A percentile compares a stretch with the other conserved stretches of the same genome.
These are phyloP conservation scores for Manis pentadactyla DNA, from an alignment of 2,797 vertebrate genomes.

Conservation along the genomic window DNA sequence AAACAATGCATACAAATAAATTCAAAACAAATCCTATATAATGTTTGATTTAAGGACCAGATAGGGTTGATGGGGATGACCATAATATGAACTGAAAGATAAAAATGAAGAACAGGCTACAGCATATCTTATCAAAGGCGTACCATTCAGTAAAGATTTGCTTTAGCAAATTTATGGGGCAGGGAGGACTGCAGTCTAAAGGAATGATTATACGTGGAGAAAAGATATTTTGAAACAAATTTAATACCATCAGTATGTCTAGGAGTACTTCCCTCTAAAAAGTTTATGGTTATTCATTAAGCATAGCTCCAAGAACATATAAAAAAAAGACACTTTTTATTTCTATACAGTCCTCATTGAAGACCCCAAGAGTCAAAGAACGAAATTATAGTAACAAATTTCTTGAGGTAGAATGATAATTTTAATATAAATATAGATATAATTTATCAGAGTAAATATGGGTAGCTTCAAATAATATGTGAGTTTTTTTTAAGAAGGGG, in stretches of 20 bases:
- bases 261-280: constrained; percentile 78
- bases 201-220: constrained; percentile 46
- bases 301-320: constrained; percentile 70
- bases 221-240: constrained; percentile 64
- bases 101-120: constrained; percentile 35
- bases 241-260: constrained; percentile 46
- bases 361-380: constrained; percentile 65
- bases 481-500: constrained; percentile 73
- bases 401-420: constrained; percentile 36
- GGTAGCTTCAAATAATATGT: constrained; percentile 55
- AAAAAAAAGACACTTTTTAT: constrained; percentile 85
- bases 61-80: not conserved
- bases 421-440: constrained; percentile 59
- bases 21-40: constrained; percentile 11
- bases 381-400: constrained; percentile 66
- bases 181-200: not conserved
- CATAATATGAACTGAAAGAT: constrained; percentile 25
- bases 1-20: constrained; percentile 17
- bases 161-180: constrained; percentile 47
- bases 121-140: not conserved
- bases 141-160: constrained; percentile 68
- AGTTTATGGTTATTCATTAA: constrained; percentile 87
- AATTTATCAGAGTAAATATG: constrained; percentile 5
- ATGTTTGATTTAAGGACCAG: constrained; percentile 6
- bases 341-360: constrained; percentile 81